A percentile compares a stretch with the other conserved stretches of the same genome.
These are phyloP conservation scores for Chloropsis cyanopogon DNA, from an alignment of 2,113 vertebrate species.

Conservation along the genomic window DNA sequence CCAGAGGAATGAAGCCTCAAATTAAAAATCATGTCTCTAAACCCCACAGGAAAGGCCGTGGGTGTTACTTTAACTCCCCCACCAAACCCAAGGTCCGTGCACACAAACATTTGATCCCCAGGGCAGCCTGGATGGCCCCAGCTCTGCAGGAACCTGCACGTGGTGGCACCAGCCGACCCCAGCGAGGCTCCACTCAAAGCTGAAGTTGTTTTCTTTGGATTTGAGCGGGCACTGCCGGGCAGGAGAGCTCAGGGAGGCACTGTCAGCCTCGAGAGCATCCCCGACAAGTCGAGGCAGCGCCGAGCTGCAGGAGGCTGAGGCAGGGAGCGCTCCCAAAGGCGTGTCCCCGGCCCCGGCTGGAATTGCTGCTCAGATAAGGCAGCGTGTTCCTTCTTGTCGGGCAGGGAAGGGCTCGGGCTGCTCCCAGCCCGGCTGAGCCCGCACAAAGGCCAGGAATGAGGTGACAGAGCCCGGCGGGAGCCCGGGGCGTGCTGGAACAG, in stretches of 20 bases:
- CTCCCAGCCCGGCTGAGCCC: conserved; percentile 38
- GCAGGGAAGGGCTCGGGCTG: conserved; percentile 65
- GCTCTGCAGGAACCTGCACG: accelerated
- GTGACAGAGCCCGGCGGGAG: conserved; percentile 24
- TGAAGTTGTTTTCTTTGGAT: accelerated
- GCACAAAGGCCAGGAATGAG: conserved; percentile 46
- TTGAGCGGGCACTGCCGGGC: accelerated
- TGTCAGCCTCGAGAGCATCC: background rate
- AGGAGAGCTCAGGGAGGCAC: background rate
- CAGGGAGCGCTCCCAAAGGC: conserved; percentile 60
- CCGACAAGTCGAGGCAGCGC: conserved; percentile 57
- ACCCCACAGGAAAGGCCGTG: background rate
- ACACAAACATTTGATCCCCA: accelerated
- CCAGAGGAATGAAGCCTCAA: background rate
- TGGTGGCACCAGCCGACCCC: accelerated
- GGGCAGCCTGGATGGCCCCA: accelerated
- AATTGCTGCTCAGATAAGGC: conserved; percentile 46
- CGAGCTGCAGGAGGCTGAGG: conserved; percentile 27
- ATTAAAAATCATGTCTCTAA: background rate
- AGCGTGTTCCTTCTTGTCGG: conserved; percentile 64
- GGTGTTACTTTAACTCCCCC: background rate
- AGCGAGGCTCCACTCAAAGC: accelerated
- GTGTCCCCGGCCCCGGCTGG: conserved; percentile 29
- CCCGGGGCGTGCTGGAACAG: conserved; percentile 46
- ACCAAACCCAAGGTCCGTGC: accelerated